Conservation (phyloP, 2,113 vertebrate species). For the Dasyurus viverrinus region DNA sequence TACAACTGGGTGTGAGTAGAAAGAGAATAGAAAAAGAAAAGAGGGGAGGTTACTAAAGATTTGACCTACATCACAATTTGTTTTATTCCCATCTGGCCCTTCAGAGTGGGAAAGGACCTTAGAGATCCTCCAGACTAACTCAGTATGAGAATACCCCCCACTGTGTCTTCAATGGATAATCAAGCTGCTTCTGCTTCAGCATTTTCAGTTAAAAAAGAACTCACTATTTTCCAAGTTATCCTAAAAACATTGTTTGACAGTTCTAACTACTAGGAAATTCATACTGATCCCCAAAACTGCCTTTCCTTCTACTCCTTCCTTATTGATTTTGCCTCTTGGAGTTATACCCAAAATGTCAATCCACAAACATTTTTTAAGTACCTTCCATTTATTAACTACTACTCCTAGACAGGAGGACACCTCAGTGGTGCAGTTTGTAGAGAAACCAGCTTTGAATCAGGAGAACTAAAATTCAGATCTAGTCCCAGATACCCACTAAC, state of each 20-base stretch:
- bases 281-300: background rate
- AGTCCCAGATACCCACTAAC: background rate
- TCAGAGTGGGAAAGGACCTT: background rate
- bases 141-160: background rate
- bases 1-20: background rate
- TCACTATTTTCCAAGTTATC: background rate
- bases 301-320: background rate
- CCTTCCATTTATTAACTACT: background rate
- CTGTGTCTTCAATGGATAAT: background rate
- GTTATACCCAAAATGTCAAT: background rate
- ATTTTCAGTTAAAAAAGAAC: background rate
- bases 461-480: background rate
- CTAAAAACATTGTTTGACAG: background rate
- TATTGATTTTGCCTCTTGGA: background rate
- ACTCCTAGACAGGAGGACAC: background rate
- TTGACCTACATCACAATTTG: background rate
- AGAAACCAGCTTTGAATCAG: background rate
- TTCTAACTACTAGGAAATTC: background rate
- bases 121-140: background rate
- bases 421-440: background rate
- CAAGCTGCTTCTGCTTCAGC: background rate
- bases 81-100: background rate
- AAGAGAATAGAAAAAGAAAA: background rate
- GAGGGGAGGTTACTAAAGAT: background rate
- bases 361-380: background rate